Evolutionary conservation across 2,113 vertebrate species (phyloP).

Genomic region (Camelus bactrianus): DNA sequence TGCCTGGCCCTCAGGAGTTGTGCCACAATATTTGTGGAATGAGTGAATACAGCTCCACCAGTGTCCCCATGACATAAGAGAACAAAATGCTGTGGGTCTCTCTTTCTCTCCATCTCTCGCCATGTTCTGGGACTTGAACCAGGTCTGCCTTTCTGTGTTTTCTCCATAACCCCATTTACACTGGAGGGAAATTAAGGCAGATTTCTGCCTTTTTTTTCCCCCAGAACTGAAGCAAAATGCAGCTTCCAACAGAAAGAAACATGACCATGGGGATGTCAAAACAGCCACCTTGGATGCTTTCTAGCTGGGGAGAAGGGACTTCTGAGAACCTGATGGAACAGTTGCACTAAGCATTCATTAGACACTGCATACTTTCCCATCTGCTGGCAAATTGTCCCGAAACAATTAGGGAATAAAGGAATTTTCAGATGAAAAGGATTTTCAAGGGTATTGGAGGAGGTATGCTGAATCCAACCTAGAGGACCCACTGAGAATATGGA

Average conservation of each 20-base stretch:
- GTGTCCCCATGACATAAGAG: not conserved
- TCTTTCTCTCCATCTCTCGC: not conserved
- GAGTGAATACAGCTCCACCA: not conserved
- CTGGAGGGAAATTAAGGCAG: not conserved
- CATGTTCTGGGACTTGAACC: not conserved
- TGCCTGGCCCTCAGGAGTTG: not conserved
- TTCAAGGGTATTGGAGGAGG: not conserved
- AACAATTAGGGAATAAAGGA: not conserved
- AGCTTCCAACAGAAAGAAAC: not conserved
- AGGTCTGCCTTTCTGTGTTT: not conserved
- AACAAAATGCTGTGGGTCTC: too few species aligned
- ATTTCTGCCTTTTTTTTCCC: not conserved
- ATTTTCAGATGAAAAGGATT: constrained; percentile 5
- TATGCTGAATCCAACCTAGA: not conserved
- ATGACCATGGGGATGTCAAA: not conserved
- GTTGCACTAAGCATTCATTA: not conserved
- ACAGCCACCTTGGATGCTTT: not conserved
- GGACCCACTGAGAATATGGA: not conserved
- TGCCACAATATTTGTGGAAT: not conserved
- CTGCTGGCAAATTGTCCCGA: not conserved
- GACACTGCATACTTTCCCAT: not conserved
- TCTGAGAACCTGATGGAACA: not conserved
- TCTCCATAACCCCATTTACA: not conserved
- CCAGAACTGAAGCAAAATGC: not conserved
- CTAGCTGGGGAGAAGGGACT: not conserved